Base-by-base conservation (phyloP, 2,888 invertebrate species). In the Meghimatium bilineatum region DNA sequence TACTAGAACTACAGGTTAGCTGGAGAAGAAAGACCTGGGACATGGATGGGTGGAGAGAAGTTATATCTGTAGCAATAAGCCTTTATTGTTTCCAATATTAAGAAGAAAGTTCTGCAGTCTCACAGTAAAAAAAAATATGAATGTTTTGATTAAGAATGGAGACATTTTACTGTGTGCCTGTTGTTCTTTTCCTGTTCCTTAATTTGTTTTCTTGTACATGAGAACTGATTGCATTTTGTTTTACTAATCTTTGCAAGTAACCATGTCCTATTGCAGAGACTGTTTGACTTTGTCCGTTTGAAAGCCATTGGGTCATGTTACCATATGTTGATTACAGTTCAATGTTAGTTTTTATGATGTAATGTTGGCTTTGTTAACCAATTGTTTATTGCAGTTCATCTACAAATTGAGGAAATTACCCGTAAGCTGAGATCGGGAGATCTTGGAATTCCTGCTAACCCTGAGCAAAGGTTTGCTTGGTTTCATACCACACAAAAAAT, bases 401-500 rank as follows among this genome's bases (percentile, higher is more conserved):
- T 99, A 95, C 99, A 99, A 96, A 99, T 99, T 94, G 99, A 99
- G 96, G 99, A 99, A 96, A 97, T 99, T 95, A 98, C 97, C 95
- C 96, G 99, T 94, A 98, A 98, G 95, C 96, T 99, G 94, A 97
- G 99, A 94, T 97, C 98, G 91, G 99, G 98, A 91, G 99, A 99
- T 95, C 96, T 99, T 93, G 98, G 99, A 95, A 99, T 99, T 95
- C 96, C 99, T 91, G 95, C 96, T 95, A 99, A 98, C 95, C 96
- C 98, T 93, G 98, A 98, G 95, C 98, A 99, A 96, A 99, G 99
- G 99, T 99, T 92, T 91, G 92, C 88, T 66, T 69, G 83, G 78
- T 83, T 79, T 82, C 79, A 66, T 29, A 20, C 52, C 8, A 26
- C 23, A 32, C 23, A n/a, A 49, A 38, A 23, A 60, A 60, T 20